Evolutionary conservation across 2,797 vertebrate genomes (phyloP).

Genomic region (Brachymystax lenok): DNA sequence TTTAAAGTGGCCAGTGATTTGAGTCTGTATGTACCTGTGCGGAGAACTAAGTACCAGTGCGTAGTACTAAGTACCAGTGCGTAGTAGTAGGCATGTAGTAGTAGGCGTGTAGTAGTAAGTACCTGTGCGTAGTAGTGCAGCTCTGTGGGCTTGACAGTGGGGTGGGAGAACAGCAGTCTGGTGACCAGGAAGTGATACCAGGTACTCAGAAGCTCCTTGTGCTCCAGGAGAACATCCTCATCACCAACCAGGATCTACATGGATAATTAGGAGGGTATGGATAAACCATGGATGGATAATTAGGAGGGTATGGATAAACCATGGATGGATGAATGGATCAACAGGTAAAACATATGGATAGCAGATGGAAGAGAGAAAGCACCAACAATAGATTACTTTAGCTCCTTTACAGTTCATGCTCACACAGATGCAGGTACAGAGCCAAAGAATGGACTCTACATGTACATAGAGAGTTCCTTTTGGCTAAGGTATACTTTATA

Average conservation of each 20-base stretch:
- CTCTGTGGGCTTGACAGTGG: slow-evolving; percentile 90
- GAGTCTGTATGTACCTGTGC: too few relatives aligned
- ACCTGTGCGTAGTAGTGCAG: slow-evolving; percentile 94
- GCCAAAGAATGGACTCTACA: background rate
- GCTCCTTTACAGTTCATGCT: background rate
- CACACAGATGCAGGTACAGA: background rate
- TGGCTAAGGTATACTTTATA: too few relatives aligned
- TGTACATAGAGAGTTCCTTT: too few relatives aligned
- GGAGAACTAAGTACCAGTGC: too few relatives aligned
- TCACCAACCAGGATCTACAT: slow-evolving; percentile 88
- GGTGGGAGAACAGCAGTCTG: slow-evolving; percentile 87
- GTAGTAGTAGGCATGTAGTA: too few relatives aligned
- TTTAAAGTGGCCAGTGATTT: too few relatives aligned
- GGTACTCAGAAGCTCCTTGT: slow-evolving; percentile 86
- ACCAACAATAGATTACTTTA: background rate
- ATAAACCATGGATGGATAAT: too few relatives aligned
- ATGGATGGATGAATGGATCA: background rate
- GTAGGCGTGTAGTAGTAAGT: slow-evolving; percentile 2
- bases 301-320: too few relatives aligned
- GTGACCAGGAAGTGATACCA: slow-evolving; percentile 98
- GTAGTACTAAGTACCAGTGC: too few relatives aligned
- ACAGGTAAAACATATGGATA: background rate
- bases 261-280: background rate
- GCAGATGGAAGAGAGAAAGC: background rate
- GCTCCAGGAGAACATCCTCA: slow-evolving; percentile 84